A percentile compares a stretch with the other conserved stretches of the same genome.
Conservation (phyloP, 92 coral and sea anemone genomes). For the Epizoanthus ramosus region DNA sequence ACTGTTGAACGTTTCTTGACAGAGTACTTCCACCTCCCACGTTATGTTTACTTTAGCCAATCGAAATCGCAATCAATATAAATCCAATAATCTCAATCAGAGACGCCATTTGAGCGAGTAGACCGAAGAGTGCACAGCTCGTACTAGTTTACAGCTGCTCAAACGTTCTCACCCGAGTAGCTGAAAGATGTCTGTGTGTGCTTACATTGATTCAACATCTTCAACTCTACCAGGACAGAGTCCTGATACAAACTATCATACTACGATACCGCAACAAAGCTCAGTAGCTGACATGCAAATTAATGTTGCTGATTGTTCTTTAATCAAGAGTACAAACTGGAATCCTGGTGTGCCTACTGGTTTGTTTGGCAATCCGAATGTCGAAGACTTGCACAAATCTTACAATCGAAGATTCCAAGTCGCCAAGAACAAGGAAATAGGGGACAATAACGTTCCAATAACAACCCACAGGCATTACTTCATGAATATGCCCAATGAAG, state of each 20-base stretch:
- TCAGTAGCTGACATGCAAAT: neutral
- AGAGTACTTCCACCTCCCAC: too few species aligned
- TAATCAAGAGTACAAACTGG: neutral
- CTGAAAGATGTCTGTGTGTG: neutral
- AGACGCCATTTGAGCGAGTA: too few species aligned
- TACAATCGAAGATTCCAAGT: neutral
- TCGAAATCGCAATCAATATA: too few species aligned
- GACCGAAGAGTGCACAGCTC: too few species aligned
- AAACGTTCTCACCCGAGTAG: too few species aligned
- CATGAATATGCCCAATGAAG: neutral
- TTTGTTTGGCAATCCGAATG: slow-evolving; percentile 1
- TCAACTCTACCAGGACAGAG: neutral
- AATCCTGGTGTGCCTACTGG: neutral
- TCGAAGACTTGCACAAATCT: neutral
- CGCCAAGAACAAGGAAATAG: too few species aligned
- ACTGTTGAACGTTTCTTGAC: too few species aligned
- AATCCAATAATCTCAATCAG: too few species aligned
- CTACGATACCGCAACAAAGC: neutral
- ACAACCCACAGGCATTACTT: neutral
- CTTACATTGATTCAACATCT: neutral
- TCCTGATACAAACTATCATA: neutral
- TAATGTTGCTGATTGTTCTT: neutral
- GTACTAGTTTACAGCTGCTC: too few species aligned
- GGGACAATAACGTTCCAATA: neutral
- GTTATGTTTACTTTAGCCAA: too few species aligned